Percentiles rank a stretch among this genome's conserved stretches.
Evolutionary conservation across 2,888 invertebrate species (phyloP).

Genomic region (Lasiommata megera): DNA sequence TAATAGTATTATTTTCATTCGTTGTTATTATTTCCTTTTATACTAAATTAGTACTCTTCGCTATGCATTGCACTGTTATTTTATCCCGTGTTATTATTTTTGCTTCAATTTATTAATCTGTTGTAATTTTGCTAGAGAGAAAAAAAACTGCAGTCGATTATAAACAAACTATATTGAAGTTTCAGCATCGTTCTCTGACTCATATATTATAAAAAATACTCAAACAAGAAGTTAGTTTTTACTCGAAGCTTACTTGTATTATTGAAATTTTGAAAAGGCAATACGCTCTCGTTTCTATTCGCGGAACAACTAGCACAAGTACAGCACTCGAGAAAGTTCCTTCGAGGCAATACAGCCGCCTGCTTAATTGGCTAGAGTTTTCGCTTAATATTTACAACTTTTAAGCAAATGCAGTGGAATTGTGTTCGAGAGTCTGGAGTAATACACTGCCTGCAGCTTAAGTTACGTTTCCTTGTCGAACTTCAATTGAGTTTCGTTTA

Average conservation of each 20-base stretch:
- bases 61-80: no score
- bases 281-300: conserved; percentile 59
- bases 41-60: no score
- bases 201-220: neutral
- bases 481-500: conserved; percentile 43
- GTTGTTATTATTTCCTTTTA: no score
- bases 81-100: no score
- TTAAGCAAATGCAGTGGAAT: conserved; percentile 59
- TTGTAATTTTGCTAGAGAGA: no score
- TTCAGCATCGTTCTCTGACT: neutral
- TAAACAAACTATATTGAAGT: neutral
- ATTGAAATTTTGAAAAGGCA: conserved; percentile 44
- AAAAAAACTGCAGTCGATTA: no score
- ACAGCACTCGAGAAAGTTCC: conserved; percentile 53
- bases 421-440: conserved; percentile 48
- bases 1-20: no score
- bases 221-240: neutral
- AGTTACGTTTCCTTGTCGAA: conserved; percentile 40
- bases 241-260: conserved; percentile 37
- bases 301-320: conserved; percentile 44
- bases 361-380: conserved; percentile 70
- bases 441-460: conserved; percentile 44
- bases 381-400: conserved; percentile 66
- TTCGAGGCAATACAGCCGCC: conserved; percentile 53
- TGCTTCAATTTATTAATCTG: no score